Base-by-base conservation (phyloP, 1,140 invertebrate species). In the Colletes latitarsis region DNA sequence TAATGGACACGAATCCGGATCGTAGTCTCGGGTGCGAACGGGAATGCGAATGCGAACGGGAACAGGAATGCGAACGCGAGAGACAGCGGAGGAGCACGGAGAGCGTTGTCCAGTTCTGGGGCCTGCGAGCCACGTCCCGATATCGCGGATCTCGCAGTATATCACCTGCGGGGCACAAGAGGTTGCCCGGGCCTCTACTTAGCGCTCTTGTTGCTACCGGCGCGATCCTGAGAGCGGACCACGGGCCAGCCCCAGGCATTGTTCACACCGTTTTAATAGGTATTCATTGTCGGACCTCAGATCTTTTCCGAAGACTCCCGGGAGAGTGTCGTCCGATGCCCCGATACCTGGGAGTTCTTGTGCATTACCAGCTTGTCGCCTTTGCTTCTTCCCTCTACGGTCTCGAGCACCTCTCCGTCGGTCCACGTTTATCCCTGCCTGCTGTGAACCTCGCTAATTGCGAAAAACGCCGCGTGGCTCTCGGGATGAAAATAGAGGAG, bases 231-330 rank as follows among this genome's bases (percentile, higher is more conserved):
- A 78, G 77, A 63, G 55, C 67, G 75, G 57, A 62, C 76, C 80
- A 77, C 68, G 58, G 81, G 69, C 81, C 60, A 68, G 69, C 78
- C 66, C 66, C 72, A 77, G 71, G 89, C 90, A 92, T 93, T 92
- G 92, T 92, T 93, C 90, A 89, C 90, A 88, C 90, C 87, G 85
- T 89, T 92, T 91, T 93, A 93, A 92, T 92, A 91, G 91, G 90
- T 92, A 91, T 91, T 91, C 88, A 91, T 90, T 91, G 88, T 92
- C 89, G 82, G 79, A 71, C 39, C 84, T 85, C 67, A 75, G 83
- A 88, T 91, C 88, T 90, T 85, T 85, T 75, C 84, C 81, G 78
- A 81, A 78, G 81, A 81, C 77, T 84, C 74, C 79, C 77, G 72
- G 64, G 71, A 55, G 83, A 89, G 84, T 86, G 81, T 89, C 82